Conservation (phyloP, 2,888 invertebrate species). For the Pediacus dermestoides region DNA sequence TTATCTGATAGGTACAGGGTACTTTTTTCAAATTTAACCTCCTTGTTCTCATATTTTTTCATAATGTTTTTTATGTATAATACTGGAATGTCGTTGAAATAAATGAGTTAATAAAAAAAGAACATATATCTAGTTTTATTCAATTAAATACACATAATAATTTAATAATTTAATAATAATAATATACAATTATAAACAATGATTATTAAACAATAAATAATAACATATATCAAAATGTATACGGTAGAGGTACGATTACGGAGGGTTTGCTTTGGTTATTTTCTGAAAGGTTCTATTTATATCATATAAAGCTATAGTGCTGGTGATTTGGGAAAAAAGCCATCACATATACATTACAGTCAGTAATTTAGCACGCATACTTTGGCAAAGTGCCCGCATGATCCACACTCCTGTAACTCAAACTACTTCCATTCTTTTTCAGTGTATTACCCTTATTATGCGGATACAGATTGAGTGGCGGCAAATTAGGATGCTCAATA, state of each 20-base stretch:
- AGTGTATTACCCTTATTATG: conserved; percentile 35
- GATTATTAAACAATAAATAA: neutral
- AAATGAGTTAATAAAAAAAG: no score
- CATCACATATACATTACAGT: conserved; percentile 11
- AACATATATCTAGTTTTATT: no score
- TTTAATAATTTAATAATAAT: neutral
- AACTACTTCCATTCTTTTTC: conserved; percentile 34
- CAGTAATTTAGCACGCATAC: conserved; percentile 34
- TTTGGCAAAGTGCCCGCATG: conserved; percentile 36
- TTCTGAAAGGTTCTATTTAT: no score
- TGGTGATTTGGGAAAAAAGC: no score
- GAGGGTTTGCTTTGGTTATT: no score
- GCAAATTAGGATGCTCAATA: conserved; percentile 77
- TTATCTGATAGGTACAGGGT: no score
- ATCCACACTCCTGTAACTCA: conserved; percentile 37
- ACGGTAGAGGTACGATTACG: conserved; percentile 10
- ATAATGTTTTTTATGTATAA: no score
- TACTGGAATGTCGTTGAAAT: no score
- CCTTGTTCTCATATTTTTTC: no score
- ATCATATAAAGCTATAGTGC: no score
- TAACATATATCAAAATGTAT: no score
- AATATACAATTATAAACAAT: conserved; percentile 1
- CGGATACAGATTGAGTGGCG: conserved; percentile 69
- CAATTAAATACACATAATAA: neutral
- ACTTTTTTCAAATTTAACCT: no score